These are phyloP conservation scores for Ceuthmochares aereus DNA, from an alignment of 2,113 vertebrate genomes.

Conservation along the genomic window DNA sequence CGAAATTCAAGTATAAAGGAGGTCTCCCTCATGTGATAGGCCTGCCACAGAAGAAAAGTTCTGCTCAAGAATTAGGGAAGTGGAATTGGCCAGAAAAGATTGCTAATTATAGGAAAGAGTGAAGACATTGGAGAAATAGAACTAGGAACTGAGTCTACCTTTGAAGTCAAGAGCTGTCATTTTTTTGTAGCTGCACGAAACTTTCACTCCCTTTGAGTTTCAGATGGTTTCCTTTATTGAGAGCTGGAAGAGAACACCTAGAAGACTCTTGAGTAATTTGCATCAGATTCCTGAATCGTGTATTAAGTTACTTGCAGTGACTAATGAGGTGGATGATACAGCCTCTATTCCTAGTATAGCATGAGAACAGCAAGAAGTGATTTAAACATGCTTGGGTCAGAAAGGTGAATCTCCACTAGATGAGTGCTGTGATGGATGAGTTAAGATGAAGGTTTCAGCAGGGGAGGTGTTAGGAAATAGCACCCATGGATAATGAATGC, in stretches of 20 bases:
- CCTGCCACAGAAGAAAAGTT: neutral
- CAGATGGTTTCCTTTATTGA: neutral
- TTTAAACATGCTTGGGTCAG: neutral
- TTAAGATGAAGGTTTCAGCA: neutral
- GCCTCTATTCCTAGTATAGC: neutral
- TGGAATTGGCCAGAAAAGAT: neutral
- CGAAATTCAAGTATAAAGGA: neutral
- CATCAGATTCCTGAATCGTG: neutral
- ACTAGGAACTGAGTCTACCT: neutral
- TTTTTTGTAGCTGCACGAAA: neutral
- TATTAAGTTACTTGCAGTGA: neutral
- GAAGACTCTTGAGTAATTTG: neutral
- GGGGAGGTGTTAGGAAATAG: neutral
- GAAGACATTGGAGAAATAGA: neutral
- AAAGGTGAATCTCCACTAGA: fast-evolving
- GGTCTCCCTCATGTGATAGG: neutral
- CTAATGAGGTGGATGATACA: neutral
- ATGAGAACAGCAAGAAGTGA: neutral
- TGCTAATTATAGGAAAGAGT: neutral
- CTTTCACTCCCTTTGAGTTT: neutral
- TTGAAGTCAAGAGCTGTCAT: neutral
- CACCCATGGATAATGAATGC: neutral
- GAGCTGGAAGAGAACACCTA: neutral
- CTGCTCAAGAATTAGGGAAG: neutral
- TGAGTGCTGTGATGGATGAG: neutral